These are phyloP conservation scores for Andrena chrysosceles DNA, from an alignment of 2,888 invertebrate species.

Conservation along the genomic window DNA sequence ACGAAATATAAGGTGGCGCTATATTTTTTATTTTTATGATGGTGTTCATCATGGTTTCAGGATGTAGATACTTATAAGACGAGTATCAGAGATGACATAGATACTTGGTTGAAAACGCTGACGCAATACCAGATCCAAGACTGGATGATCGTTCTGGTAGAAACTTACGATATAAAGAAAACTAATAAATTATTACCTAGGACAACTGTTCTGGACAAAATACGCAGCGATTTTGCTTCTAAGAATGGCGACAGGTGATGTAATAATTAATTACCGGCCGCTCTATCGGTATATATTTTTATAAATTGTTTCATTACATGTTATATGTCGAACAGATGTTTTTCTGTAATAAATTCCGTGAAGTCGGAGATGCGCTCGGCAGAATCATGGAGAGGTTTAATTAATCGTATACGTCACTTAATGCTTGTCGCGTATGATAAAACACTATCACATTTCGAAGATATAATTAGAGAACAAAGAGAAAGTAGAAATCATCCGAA, in stretches of 20 bases:
- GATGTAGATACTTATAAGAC: constrained; percentile 97
- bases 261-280: constrained; percentile 25
- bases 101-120: constrained; percentile 93
- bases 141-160: constrained; percentile 97
- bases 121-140: constrained; percentile 92
- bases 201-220: constrained; percentile 97
- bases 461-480: constrained; percentile 94
- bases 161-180: constrained; percentile 95
- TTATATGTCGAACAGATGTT: constrained; percentile 87
- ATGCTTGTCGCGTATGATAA: constrained; percentile 95
- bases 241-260: constrained; percentile 91
- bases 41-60: constrained; percentile 85
- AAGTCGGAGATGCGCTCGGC: constrained; percentile 95
- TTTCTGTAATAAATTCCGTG: constrained; percentile 96
- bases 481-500: constrained; percentile 95
- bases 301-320: background rate
- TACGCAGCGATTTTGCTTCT: constrained; percentile 96
- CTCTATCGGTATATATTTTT: background rate
- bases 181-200: constrained; percentile 96
- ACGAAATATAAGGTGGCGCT: background rate
- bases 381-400: constrained; percentile 95
- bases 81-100: constrained; percentile 94
- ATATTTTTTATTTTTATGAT: constrained; percentile 16
- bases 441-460: constrained; percentile 94
- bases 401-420: constrained; percentile 93